These are phyloP conservation scores for Callorhinus ursinus DNA, from an alignment of 2,113 vertebrate genomes.

Conservation along the genomic window DNA sequence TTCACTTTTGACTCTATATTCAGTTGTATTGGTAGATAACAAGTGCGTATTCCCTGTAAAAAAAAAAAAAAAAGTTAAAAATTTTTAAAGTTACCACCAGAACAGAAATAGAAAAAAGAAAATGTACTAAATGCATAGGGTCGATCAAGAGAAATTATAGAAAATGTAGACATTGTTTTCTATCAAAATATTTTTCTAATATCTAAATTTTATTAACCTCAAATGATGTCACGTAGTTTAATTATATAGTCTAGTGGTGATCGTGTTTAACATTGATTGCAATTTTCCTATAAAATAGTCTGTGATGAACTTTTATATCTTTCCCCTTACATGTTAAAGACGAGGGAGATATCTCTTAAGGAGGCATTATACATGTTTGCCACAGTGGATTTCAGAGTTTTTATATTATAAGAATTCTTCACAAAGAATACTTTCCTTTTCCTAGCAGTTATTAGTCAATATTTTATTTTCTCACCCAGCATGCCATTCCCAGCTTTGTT, in stretches of 20 bases:
- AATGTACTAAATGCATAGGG: neutral
- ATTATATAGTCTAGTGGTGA: slow-evolving; percentile 9
- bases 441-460: neutral
- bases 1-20: neutral
- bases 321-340: neutral
- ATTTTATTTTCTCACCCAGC: neutral
- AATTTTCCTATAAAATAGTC: neutral
- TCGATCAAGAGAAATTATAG: neutral
- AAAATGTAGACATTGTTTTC: neutral
- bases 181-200: neutral
- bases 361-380: neutral
- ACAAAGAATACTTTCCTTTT: neutral
- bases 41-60: neutral
- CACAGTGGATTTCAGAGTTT: neutral
- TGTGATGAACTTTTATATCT: neutral
- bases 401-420: neutral
- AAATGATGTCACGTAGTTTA: neutral
- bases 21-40: neutral
- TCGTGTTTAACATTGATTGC: neutral
- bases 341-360: neutral
- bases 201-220: neutral
- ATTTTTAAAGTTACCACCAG: neutral
- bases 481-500: neutral
- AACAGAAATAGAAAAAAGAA: neutral
- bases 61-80: neutral